Percentiles rank a stretch among this genome's conserved stretches.
Conservation (phyloP, 2,797 vertebrate genomes). For the Rhinella marina region DNA sequence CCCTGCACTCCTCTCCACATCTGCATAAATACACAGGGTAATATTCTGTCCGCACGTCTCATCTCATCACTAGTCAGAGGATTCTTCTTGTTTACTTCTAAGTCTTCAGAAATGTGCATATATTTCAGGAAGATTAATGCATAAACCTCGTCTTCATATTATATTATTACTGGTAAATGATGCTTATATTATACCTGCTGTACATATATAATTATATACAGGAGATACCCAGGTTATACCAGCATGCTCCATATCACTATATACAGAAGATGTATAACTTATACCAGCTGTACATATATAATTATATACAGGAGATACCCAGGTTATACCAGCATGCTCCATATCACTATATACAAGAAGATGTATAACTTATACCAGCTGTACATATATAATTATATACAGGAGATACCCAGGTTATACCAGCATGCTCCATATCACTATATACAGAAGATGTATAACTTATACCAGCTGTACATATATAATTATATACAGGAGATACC, state of each 20-base stretch:
- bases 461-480: neutral
- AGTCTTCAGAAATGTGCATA: neutral
- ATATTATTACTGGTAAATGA: neutral
- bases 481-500: neutral
- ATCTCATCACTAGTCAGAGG: neutral
- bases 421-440: neutral
- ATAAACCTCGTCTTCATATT: neutral
- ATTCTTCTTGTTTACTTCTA: neutral
- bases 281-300: slow-evolving; percentile 17
- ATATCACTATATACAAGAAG: too few relatives aligned
- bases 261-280: neutral
- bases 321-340: slow-evolving; percentile 1
- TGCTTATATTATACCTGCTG: neutral
- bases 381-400: neutral
- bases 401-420: neutral
- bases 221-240: neutral
- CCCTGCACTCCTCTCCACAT: neutral
- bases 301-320: neutral
- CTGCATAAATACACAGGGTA: neutral
- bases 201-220: neutral
- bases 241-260: neutral
- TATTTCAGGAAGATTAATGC: neutral
- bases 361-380: too few relatives aligned
- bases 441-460: neutral
- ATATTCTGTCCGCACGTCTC: neutral